phyloP scores from a whole-genome alignment of 2,888 invertebrate species.

The Epistrophe eligans region DNA sequence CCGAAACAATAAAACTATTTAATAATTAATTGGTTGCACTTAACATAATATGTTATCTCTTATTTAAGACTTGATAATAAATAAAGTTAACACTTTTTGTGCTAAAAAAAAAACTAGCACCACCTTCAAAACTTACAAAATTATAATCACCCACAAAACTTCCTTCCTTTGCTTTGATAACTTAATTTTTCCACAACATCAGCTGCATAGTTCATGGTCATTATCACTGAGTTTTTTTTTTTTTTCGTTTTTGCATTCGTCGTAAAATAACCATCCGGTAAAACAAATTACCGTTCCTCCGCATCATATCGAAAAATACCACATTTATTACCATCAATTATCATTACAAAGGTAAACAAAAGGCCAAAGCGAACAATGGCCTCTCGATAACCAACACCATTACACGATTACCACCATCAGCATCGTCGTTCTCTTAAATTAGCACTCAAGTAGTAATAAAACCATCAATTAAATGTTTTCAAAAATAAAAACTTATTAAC shows the following conservation, averaged over 20 bases:
- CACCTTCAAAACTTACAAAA: neutral
- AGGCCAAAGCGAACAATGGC: constrained; percentile 45
- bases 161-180: neutral
- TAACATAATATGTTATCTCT: too few relatives aligned
- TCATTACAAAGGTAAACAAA: constrained; percentile 55
- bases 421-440: constrained; percentile 30
- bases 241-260: neutral
- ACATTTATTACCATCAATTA: constrained; percentile 68
- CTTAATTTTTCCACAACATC: neutral
- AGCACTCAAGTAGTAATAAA: constrained; percentile 37
- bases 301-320: constrained; percentile 47
- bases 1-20: too few relatives aligned
- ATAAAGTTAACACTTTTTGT: too few relatives aligned
- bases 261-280: neutral
- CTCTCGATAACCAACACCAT: constrained; percentile 25
- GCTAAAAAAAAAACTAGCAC: neutral
- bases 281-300: constrained; percentile 15
- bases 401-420: neutral
- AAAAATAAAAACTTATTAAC: neutral
- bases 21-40: too few relatives aligned
- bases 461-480: constrained; percentile 25
- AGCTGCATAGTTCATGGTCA: constrained; percentile 43
- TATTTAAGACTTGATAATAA: too few relatives aligned
- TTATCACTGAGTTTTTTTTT: neutral
- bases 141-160: neutral